A percentile compares a stretch with the other conserved stretches of the same genome.
Conservation (phyloP, 2,888 invertebrate genomes). For the Mechanitis mazaeus region DNA sequence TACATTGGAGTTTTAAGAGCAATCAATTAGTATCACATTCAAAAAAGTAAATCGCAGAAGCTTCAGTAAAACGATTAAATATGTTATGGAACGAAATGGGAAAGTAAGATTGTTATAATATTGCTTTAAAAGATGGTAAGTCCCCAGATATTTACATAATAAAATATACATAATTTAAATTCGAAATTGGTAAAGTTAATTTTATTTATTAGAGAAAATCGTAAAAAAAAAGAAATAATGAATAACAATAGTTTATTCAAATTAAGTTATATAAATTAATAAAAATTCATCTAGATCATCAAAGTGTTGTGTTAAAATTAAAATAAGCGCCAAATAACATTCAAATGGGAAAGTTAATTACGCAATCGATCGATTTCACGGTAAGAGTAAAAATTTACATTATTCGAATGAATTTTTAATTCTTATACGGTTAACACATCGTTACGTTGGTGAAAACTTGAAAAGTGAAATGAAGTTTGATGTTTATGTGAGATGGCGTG, state of each 20-base stretch:
- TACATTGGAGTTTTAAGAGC: no score
- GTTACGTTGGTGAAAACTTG: constrained; percentile 26
- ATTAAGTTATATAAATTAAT: constrained; percentile 10
- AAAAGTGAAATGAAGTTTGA: constrained; percentile 37
- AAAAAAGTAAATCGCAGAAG: no score
- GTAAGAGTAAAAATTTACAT: constrained; percentile 14
- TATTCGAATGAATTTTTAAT: constrained; percentile 15
- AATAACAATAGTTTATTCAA: neutral
- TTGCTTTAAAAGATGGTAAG: no score
- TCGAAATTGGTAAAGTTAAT: no score
- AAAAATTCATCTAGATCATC: constrained; percentile 7
- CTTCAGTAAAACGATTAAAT: no score
- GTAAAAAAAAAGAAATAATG: no score
- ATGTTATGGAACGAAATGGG: no score
- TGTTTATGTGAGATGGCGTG: constrained; percentile 30
- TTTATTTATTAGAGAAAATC: no score
- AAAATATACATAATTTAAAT: no score
- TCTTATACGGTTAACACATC: constrained; percentile 13
- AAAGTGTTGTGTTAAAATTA: neutral
- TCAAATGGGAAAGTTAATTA: constrained; percentile 21
- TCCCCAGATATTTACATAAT: constrained; percentile 3
- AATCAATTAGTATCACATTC: no score
- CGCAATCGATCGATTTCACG: constrained; percentile 20
- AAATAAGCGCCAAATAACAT: constrained; percentile 1
- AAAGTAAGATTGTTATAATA: no score